Evolutionary conservation across 2,888 invertebrate genomes (phyloP).

Genomic region (Gymnosoma rotundatum): DNA sequence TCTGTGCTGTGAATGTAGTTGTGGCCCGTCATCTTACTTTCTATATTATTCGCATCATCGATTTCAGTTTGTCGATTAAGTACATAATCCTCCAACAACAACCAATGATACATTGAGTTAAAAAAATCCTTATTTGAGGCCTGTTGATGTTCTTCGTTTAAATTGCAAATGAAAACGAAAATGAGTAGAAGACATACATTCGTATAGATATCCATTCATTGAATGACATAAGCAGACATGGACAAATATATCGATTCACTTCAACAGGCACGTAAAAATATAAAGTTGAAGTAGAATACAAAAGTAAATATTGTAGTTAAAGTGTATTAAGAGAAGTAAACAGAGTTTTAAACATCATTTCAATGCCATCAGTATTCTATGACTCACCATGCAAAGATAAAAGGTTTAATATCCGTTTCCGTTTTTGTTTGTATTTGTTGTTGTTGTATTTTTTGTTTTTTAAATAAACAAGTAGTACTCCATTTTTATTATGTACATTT

Average conservation of each 20-base stretch:
- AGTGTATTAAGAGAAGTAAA: slow-evolving; percentile 25
- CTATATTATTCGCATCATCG: slow-evolving; percentile 70
- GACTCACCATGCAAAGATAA: slow-evolving; percentile 39
- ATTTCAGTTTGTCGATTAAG: slow-evolving; percentile 74
- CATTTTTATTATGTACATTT: slow-evolving; percentile 14
- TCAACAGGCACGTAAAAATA: slow-evolving; percentile 51
- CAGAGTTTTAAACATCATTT: slow-evolving; percentile 55
- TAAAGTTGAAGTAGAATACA: slow-evolving; percentile 18
- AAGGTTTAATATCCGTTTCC: slow-evolving; percentile 68
- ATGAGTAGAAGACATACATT: slow-evolving; percentile 6
- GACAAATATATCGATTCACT: slow-evolving; percentile 70
- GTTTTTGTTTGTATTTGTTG: slow-evolving; percentile 7
- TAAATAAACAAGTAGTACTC: slow-evolving; percentile 35
- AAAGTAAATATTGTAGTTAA: slow-evolving; percentile 36
- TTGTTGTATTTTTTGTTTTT: background rate
- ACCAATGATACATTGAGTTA: slow-evolving; percentile 82
- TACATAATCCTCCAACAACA: slow-evolving; percentile 82
- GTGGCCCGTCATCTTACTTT: slow-evolving; percentile 64
- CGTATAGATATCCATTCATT: background rate
- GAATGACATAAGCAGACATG: slow-evolving; percentile 64
- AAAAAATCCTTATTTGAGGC: slow-evolving; percentile 81
- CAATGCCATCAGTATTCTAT: slow-evolving; percentile 46
- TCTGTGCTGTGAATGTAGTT: slow-evolving; percentile 11
- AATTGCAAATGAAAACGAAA: slow-evolving; percentile 46
- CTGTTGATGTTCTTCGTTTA: slow-evolving; percentile 73